phyloP scores from a whole-genome alignment of 2,797 vertebrate species.

The Amazona finschi region DNA sequence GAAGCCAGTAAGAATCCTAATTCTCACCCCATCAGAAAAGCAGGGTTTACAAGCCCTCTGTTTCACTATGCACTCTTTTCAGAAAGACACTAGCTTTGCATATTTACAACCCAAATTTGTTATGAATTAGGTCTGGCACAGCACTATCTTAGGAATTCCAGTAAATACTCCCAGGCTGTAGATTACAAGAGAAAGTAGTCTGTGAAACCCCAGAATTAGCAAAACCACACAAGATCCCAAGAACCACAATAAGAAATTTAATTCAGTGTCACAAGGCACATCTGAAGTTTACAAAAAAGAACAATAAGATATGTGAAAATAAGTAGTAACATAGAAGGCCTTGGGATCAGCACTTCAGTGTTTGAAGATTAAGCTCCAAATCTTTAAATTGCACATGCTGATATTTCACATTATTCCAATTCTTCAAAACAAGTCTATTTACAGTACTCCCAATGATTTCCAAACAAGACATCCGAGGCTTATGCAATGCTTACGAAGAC shows the following conservation, averaged over 20 bases:
- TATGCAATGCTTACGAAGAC: background rate
- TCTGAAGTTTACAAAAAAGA: background rate
- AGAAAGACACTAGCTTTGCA: background rate
- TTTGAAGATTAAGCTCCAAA: background rate
- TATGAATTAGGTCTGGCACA: background rate
- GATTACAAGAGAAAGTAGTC: background rate
- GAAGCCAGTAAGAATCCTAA: background rate
- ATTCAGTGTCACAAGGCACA: background rate
- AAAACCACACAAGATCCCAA: background rate
- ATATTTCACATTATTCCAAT: background rate
- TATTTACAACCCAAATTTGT: background rate
- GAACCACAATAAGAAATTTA: background rate
- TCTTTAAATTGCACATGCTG: background rate
- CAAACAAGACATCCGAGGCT: background rate
- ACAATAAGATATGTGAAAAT: background rate
- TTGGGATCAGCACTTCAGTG: background rate
- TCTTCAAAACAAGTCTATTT: background rate
- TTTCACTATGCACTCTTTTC: background rate
- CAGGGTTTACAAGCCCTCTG: background rate
- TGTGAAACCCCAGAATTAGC: background rate
- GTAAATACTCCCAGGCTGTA: background rate
- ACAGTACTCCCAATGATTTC: background rate
- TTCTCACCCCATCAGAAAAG: background rate
- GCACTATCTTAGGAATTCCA: background rate
- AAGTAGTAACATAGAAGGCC: background rate